These are phyloP conservation scores for Bombyx mandarina DNA, from an alignment of 1,140 invertebrate genomes.

Conservation along the genomic window DNA sequence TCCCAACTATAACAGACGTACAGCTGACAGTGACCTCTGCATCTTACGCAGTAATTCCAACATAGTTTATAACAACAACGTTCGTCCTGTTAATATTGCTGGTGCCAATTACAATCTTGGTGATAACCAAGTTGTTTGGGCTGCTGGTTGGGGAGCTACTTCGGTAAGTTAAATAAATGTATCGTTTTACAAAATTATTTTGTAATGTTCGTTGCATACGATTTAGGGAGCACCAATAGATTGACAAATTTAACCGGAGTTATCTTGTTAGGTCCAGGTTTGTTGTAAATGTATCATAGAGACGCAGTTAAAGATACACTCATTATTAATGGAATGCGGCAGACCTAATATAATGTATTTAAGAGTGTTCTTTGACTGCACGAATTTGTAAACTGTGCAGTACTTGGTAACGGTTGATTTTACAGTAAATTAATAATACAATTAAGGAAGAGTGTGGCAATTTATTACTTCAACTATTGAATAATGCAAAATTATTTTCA, in stretches of 20 bases:
- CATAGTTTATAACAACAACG: slow-evolving; percentile 8
- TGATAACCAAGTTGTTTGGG: slow-evolving; percentile 13
- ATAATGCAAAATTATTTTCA: slow-evolving; percentile 14
- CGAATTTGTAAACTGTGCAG: too few relatives aligned
- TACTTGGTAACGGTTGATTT: too few relatives aligned
- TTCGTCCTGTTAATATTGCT: slow-evolving; percentile 7
- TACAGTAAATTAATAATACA: too few relatives aligned
- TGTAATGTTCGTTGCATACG: neutral
- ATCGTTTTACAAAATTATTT: neutral
- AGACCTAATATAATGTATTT: too few relatives aligned
- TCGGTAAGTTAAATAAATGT: slow-evolving; percentile 2
- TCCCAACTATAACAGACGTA: slow-evolving; percentile 66
- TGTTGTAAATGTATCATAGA: too few relatives aligned
- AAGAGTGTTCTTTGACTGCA: too few relatives aligned
- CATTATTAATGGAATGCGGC: too few relatives aligned
- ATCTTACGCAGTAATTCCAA: slow-evolving; percentile 6
- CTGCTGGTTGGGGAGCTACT: slow-evolving; percentile 13
- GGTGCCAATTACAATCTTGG: slow-evolving; percentile 11
- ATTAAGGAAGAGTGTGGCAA: too few relatives aligned
- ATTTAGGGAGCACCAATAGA: too few relatives aligned
- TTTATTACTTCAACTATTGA: neutral
- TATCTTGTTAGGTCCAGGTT: too few relatives aligned
- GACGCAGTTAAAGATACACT: too few relatives aligned
- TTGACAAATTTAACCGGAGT: too few relatives aligned
- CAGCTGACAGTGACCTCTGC: slow-evolving; percentile 75